Evolutionary conservation across 92 coral and sea anemone species (phyloP), one percentile per base, ranked within the genome.

Genomic region (Actinostola sp.): DNA sequence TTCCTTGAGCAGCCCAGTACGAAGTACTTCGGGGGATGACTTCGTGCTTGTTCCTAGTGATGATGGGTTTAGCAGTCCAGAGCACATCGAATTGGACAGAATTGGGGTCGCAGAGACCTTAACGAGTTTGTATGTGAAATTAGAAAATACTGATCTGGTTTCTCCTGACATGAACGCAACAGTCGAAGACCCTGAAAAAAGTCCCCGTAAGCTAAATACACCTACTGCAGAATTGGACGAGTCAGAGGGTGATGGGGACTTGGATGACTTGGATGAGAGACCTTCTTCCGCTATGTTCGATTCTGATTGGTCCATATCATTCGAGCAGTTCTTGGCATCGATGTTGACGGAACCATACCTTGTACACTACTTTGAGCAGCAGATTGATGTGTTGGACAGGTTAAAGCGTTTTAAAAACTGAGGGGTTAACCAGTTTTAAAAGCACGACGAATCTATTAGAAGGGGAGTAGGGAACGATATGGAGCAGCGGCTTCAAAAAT

Each of bases 301-400:
- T 60, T 84, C 63, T 36, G 62, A 75, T 27, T 93, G 98, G 98
- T 81, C 93, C 10, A 94, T 94, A 36, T 91, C 94, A 6, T 95
- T 91, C 48, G 99, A 95, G 59, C 99, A 95, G 82, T 95, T 91
- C 73, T 61, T 95, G 44, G 98, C 98, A 23, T 94, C 98, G 17
- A 78, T 94, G 89, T 49, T 92, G 34, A 94, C 98, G 17, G 98
- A 94, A 57, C 97, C 97, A 3, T 92, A 92, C 38, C 67, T 92
- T 43, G 97, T 95, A 28, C 86, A 86, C 34, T 95, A 92, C 65
- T 95, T 91, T 63, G 99, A 94, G 29, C 96, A 92, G 50, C 88
- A 85, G 33, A 78, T 84, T 7, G 90, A 92, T 30, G 88, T 95
- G 68, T 66, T 78, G 66, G 91, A 88, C 55, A 80, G 97, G n/a